Evolutionary conservation across 2,113 vertebrate species (phyloP), one percentile per base, ranked within the genome.

Genomic region (Australoheros scitulus): DNA sequence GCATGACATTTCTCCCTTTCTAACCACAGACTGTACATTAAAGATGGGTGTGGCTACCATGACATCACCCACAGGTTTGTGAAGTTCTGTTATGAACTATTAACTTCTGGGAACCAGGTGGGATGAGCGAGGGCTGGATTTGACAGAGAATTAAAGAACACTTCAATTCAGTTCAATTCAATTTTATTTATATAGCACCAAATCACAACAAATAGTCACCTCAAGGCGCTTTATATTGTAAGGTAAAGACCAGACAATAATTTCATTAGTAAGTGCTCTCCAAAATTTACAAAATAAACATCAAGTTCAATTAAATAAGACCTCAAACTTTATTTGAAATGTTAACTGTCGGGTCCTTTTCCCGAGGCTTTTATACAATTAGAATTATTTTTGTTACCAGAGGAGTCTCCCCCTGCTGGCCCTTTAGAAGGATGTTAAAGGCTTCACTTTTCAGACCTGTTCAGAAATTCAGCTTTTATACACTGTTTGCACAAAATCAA

Each of bases 71-170:
- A 26, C 65, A 26, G 50, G 43, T 26, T 72, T 72, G 10, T 14
- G 26, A 52, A 72, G 43, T 72, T 72, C 0, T 52, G 17, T 0
- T 32, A 72, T 11, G 1, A 2, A 55, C 52, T 7, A 0, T 72
- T 72, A 52, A 72, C 47, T 55, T 34, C 26, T 72, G 18, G 26
- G 1, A 72, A n/a, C 2, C 5, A 72, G 47, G 32, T 34, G 68
- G 26, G 26, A 18, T n/a, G 26, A 72, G 47, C 50, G 2, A 72
- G 32, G 50, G 52, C 17, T 18, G 50, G 50, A 17, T 52, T 15
- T 18, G 32, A 72, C 17, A 0, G 10, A 32, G 47, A 29, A 52
- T 32, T 4, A 4, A 29, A 29, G 29, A 29, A 17, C 24, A 47
- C 5, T 47, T 14, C 34, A 34, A 7, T 6, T 32, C 32, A 32